A percentile compares a stretch with the other conserved stretches of the same genome.
phyloP scores from a whole-genome alignment of 2,113 vertebrate species.

The Danio rerio region DNA sequence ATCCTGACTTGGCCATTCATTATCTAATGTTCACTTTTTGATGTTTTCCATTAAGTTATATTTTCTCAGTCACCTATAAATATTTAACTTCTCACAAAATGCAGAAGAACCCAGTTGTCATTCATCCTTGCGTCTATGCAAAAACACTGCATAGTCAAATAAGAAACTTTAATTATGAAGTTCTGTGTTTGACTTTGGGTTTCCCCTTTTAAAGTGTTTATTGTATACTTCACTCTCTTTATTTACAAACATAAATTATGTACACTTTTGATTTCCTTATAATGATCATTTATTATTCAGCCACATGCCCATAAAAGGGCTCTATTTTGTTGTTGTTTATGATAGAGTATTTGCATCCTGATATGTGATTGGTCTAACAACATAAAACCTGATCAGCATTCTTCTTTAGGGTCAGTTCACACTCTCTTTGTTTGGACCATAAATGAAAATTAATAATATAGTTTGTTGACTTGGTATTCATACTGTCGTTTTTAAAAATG shows the following conservation, averaged over 20 bases:
- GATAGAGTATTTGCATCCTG: background rate
- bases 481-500: too few species aligned
- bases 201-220: background rate
- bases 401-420: too few species aligned
- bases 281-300: background rate
- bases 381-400: background rate
- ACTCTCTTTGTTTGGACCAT: too few species aligned
- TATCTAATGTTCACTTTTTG: background rate
- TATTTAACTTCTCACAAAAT: background rate
- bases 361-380: background rate
- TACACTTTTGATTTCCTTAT: background rate
- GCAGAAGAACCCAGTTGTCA: background rate
- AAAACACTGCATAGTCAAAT: background rate
- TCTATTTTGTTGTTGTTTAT: background rate
- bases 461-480: too few species aligned
- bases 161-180: background rate
- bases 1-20: background rate
- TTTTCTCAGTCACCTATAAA: background rate
- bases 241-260: background rate
- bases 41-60: background rate
- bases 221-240: background rate
- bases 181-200: constrained; percentile 2
- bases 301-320: background rate
- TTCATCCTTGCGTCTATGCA: background rate
- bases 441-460: too few species aligned